Percentiles rank a stretch among this genome's conserved stretches.
Conservation (phyloP, 2,888 invertebrate genomes). For the Polydesmus complanatus region DNA sequence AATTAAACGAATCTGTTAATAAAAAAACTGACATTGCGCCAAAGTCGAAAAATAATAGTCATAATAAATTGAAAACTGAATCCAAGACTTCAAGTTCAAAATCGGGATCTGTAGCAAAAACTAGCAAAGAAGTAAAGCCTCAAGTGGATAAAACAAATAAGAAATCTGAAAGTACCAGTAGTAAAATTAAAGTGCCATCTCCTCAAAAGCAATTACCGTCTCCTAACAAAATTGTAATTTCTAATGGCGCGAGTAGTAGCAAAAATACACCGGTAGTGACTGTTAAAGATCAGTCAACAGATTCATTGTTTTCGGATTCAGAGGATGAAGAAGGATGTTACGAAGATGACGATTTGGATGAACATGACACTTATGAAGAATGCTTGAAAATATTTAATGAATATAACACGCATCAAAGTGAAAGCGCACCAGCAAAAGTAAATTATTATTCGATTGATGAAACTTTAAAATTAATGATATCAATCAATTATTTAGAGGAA, state of each 20-base stretch:
- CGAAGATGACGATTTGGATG: conserved; percentile 38
- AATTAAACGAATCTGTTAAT: neutral
- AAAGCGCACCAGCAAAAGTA: neutral
- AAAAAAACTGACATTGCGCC: neutral
- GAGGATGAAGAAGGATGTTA: conserved; percentile 12
- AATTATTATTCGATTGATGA: too few relatives aligned
- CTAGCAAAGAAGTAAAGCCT: neutral
- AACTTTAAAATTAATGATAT: neutral
- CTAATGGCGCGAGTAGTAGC: neutral
- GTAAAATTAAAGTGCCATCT: neutral
- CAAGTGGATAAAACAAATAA: neutral
- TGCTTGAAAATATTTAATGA: conserved; percentile 78
- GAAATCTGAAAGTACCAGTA: neutral
- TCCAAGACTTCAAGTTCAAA: neutral
- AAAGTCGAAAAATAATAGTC: too few relatives aligned
- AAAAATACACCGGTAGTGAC: neutral
- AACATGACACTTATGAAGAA: conserved; percentile 56
- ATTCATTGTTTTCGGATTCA: too few relatives aligned
- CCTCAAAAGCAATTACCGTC: neutral
- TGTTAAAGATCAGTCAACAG: neutral
- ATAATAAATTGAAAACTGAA: neutral
- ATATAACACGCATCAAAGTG: conserved; percentile 34
- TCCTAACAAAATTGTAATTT: neutral
- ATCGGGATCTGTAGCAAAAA: neutral
- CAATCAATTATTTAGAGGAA: neutral